Evolutionary conservation across 92 coral and sea anemone species (phyloP).

Genomic region (Palythoa heliodiscus): DNA sequence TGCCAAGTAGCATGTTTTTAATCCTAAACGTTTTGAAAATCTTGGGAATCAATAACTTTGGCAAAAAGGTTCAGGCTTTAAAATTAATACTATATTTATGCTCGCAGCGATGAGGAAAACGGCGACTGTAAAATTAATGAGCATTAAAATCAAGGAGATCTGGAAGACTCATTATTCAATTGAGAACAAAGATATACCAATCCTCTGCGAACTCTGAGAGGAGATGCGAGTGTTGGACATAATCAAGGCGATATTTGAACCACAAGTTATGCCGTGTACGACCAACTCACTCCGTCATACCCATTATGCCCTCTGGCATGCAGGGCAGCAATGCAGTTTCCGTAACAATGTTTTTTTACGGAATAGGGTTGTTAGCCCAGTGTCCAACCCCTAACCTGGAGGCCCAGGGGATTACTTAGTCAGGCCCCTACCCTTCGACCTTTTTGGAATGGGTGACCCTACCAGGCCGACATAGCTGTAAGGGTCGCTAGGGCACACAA

Average conservation of each 20-base stretch:
- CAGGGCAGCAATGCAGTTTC: too few species aligned
- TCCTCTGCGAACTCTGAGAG: constrained; percentile 24
- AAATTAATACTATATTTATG: constrained; percentile 14
- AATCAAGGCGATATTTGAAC: constrained; percentile 43
- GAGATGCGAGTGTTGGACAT: constrained; percentile 24
- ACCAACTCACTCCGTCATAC: too few species aligned
- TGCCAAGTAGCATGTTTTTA: constrained; percentile 4
- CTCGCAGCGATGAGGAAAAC: constrained; percentile 1
- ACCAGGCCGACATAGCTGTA: too few species aligned
- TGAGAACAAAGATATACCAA: constrained; percentile 28
- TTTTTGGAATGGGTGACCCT: too few species aligned
- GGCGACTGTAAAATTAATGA: not conserved
- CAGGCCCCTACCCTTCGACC: too few species aligned
- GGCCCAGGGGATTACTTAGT: too few species aligned
- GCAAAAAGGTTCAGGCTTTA: constrained; percentile 4
- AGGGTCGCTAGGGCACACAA: too few species aligned
- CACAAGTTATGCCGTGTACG: too few species aligned
- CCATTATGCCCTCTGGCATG: too few species aligned
- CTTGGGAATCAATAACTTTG: not conserved
- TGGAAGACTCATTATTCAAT: not conserved
- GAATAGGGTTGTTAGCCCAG: too few species aligned
- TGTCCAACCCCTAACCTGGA: too few species aligned
- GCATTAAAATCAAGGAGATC: not conserved
- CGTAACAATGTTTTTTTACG: too few species aligned
- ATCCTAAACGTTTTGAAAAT: not conserved